phyloP scores from a whole-genome alignment of 1,140 invertebrate genomes.

The Drosophila lini region DNA sequence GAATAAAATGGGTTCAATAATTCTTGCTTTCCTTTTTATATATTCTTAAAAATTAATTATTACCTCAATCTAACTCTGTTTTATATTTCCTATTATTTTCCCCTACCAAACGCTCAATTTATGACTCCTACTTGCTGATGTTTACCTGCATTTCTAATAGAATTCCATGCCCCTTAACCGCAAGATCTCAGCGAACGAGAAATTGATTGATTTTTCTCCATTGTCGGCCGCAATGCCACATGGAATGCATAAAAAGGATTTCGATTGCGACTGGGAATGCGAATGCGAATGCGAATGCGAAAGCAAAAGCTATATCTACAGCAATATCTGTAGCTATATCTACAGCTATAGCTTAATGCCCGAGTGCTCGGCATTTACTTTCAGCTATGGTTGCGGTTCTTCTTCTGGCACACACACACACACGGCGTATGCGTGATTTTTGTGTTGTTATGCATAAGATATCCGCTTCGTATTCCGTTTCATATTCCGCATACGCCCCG shows the following conservation, averaged over 20 bases:
- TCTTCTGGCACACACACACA: conserved; percentile 3
- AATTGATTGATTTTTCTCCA: conserved; percentile 43
- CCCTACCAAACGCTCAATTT: not conserved
- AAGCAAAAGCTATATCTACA: not conserved
- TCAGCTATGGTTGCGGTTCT: conserved; percentile 17
- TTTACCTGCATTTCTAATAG: not conserved
- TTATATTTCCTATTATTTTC: not conserved
- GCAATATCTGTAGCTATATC: not conserved
- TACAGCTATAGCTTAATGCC: conserved; percentile 2
- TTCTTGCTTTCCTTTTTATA: not conserved
- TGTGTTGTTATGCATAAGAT: conserved; percentile 47
- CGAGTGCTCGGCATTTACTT: conserved; percentile 12
- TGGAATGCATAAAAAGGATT: conserved; percentile 57
- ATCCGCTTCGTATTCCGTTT: conserved; percentile 6
- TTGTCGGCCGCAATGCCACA: conserved; percentile 43
- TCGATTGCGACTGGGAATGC: conserved; percentile 36
- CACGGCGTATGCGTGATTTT: conserved; percentile 58
- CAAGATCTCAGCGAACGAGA: conserved; percentile 19
- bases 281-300: conserved; percentile 15
- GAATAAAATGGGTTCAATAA: not conserved
- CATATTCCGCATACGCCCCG: conserved; percentile 12
- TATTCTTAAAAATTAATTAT: no score
- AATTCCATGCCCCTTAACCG: conserved; percentile 5
- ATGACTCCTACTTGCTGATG: not conserved
- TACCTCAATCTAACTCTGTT: not conserved